Conservation (phyloP, 2,888 invertebrate species). For the Eurytoma californica region DNA sequence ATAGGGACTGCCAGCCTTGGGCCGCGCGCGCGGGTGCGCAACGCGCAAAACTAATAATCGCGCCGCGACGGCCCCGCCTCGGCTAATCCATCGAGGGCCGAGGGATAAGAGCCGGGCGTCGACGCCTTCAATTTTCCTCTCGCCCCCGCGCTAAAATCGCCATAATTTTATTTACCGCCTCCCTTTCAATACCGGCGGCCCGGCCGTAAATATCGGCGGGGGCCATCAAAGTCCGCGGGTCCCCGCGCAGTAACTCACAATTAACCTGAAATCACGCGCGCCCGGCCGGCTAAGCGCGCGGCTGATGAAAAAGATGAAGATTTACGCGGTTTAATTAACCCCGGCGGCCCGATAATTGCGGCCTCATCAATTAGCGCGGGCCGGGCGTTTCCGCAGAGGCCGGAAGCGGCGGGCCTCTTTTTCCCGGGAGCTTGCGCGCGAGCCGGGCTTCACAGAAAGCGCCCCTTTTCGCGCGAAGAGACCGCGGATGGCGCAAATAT, state of each 20-base stretch:
- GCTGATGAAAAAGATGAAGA: constrained; percentile 46
- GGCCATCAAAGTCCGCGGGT: constrained; percentile 43
- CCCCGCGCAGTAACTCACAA: constrained; percentile 47
- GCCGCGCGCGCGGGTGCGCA: background rate
- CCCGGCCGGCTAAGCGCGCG: background rate
- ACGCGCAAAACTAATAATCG: constrained; percentile 44
- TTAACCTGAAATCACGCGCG: constrained; percentile 47
- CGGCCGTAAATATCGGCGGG: constrained; percentile 26
- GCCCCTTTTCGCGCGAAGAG: constrained; percentile 18
- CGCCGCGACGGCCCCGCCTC: background rate
- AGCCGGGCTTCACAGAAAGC: constrained; percentile 30
- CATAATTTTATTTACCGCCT: constrained; percentile 54
- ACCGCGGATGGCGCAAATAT: constrained; percentile 38
- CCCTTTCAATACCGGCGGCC: background rate
- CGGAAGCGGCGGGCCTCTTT: constrained; percentile 25
- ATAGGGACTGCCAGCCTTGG: no score
- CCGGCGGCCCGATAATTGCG: constrained; percentile 48
- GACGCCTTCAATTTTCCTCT: constrained; percentile 31
- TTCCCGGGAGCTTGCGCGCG: constrained; percentile 3
- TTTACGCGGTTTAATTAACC: constrained; percentile 56
- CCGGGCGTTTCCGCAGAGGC: constrained; percentile 39
- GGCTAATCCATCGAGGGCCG: constrained; percentile 40
- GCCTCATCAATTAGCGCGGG: constrained; percentile 47
- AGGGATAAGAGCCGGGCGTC: background rate
- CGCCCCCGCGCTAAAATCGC: constrained; percentile 46